Evolutionary conservation across 2,113 vertebrate genomes (phyloP), one percentile per base, ranked within the genome.

Genomic region (Hassar affinis): DNA sequence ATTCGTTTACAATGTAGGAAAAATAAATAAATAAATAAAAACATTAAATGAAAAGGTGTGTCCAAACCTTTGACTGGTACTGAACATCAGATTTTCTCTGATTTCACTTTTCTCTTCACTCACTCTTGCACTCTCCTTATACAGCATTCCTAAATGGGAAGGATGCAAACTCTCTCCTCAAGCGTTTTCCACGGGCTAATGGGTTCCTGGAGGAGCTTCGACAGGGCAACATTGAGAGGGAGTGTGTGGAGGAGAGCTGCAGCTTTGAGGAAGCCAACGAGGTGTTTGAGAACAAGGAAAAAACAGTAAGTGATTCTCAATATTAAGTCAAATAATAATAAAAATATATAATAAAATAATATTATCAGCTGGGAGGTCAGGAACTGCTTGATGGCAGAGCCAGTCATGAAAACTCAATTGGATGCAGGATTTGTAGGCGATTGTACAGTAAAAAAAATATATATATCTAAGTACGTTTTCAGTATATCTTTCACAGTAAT

Each of bases 191-290:
- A 62, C 91, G 95, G 56, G 95, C 95, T 88, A 96, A 96, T 6
- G 89, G 95, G 69, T 96, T 96, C 90, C 88, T 96, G 92, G 96
- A 97, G 89, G 96, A 96, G 92, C 89, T 96, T 42, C 92, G 93
- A 14, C 95, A 95, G 87, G 95, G 95, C 74, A 96, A 94, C 91
- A 94, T 96, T 0, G 95, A 97, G 89, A 91, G 95, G 0, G 95
- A 97, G 89, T 96, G 96, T 87, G 90, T 94, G 0, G 95, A 96
- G 81, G 96, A 97, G 90, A 94, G 95, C 91, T 96, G 95, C 93
- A 96, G 95, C 90, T 95, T 96, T 0, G 96, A 97, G 87, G 96
- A 96, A 82, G 96, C 95, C 91, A 95, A 96, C 85, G 96, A 97
- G 68, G 95, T 96, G 79, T 96, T 96, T 8, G 95, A 96, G 88